phyloP scores from a whole-genome alignment of 2,797 vertebrate species.

The Eidolon dupreanum region DNA sequence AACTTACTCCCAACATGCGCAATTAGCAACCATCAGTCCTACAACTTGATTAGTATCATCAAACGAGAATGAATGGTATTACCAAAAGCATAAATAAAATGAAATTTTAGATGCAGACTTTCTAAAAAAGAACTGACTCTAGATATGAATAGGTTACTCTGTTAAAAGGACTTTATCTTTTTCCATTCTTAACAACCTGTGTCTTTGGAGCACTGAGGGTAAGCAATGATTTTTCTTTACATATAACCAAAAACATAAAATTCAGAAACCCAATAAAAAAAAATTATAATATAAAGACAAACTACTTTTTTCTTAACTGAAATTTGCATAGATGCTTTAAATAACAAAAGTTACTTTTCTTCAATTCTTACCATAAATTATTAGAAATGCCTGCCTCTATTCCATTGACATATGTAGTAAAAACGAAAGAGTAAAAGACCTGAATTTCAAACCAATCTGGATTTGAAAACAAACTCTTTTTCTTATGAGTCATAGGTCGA shows the following conservation, averaged over 20 bases:
- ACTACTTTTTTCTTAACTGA: slow-evolving; percentile 20
- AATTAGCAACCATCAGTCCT: background rate
- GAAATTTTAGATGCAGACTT: slow-evolving; percentile 12
- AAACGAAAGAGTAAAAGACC: slow-evolving; percentile 1
- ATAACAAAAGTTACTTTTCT: background rate
- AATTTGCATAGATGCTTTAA: slow-evolving; percentile 4
- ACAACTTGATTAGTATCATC: background rate
- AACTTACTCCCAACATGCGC: background rate
- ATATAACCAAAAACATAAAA: background rate
- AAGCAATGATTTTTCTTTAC: background rate
- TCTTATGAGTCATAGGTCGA: background rate
- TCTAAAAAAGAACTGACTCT: slow-evolving; percentile 43
- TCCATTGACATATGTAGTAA: background rate
- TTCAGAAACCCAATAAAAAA: background rate
- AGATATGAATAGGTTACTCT: background rate
- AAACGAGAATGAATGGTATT: background rate
- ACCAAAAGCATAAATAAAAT: slow-evolving; percentile 10
- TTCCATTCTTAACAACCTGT: background rate
- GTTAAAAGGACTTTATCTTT: background rate
- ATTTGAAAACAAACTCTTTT: slow-evolving; percentile 33
- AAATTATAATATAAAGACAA: background rate
- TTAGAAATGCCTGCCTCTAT: background rate
- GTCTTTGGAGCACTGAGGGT: background rate
- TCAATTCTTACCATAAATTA: slow-evolving; percentile 35
- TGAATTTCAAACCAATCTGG: slow-evolving; percentile 23